These are phyloP conservation scores for Megalops atlanticus DNA, from an alignment of 2,113 vertebrate species.

Conservation along the genomic window DNA sequence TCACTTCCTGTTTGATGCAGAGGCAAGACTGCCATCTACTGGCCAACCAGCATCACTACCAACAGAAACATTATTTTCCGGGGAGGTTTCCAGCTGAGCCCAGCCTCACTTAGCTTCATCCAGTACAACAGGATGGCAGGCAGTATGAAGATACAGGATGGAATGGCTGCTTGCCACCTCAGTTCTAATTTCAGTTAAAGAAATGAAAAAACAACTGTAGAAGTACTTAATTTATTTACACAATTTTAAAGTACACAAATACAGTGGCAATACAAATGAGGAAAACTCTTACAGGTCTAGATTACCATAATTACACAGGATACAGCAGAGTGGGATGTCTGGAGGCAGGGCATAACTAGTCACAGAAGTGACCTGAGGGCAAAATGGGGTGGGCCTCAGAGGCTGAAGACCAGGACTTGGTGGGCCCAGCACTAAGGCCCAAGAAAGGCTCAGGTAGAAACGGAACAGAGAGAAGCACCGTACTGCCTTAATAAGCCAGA, in stretches of 20 bases:
- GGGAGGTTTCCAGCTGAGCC: too few species aligned
- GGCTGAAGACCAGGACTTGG: slow-evolving; percentile 21
- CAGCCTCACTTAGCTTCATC: too few species aligned
- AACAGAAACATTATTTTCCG: too few species aligned
- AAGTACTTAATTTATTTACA: slow-evolving; percentile 94
- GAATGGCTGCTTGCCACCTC: not conserved
- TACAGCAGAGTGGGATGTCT: slow-evolving; percentile 44
- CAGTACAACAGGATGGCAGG: too few species aligned
- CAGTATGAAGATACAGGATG: too few species aligned
- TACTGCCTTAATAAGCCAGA: slow-evolving; percentile 9
- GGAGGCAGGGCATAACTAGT: slow-evolving; percentile 30
- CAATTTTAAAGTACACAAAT: slow-evolving; percentile 80
- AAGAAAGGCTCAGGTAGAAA: not conserved
- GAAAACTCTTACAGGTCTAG: slow-evolving; percentile 58
- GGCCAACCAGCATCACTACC: too few species aligned
- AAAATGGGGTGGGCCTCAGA: slow-evolving; percentile 5
- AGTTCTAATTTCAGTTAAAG: not conserved
- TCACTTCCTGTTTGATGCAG: too few species aligned
- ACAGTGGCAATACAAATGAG: slow-evolving; percentile 77
- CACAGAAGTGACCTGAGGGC: slow-evolving; percentile 26
- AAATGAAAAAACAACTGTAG: slow-evolving; percentile 49
- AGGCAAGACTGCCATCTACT: too few species aligned
- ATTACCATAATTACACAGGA: slow-evolving; percentile 67
- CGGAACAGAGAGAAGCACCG: not conserved
- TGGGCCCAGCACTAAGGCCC: not conserved